Evolutionary conservation across 2,797 vertebrate species (phyloP), one percentile per base, ranked within the genome.

Genomic region (Nannoperca obscura): DNA sequence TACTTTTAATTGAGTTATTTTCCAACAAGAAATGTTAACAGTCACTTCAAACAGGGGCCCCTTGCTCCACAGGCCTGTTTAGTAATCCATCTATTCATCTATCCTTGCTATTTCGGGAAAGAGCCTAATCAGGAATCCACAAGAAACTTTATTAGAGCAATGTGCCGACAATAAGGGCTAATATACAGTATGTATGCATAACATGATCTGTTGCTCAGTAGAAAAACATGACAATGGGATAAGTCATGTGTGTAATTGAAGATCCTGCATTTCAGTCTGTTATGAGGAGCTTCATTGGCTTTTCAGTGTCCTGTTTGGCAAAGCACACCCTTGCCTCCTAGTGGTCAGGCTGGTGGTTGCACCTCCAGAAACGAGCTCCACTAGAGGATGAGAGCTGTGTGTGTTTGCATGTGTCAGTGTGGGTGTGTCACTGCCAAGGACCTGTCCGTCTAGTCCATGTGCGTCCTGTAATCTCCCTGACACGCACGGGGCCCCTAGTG

Each of bases 291-390:
- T n/a, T 68, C 36, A 24, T 40, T 46, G 55, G 64, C 34, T 49
- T 34, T 11, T 38, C 52, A n/a, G n/a, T 27, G 17, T 32, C 38
- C 1, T 38, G 4, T 82, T 42, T 88, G 80, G 42, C 79, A 88
- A 82, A 92, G 93, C 92, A 90, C 93, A 69, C 85, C 86, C 88
- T 90, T 92, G 93, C 93, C 93, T 90, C 93, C 93, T 92, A 78
- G 91, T 91, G 93, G 91, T 20, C 67, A 78, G 15, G 46, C 20
- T 36, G 10, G 36, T 20, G 34, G 20, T 74, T 89, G 70, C 89
- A 85, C 38, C 60, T 42, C 40, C 32, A 17, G 49, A 55, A 30
- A 40, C 4, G 1, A 58, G 61, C 13, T 24, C 6, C 47, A 46
- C 58, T 50, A 59, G 40, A 79, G 53, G n/a, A 53, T 15, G 54